Conservation (phyloP, 2,888 invertebrate genomes). For the Brachylomia viminalis region DNA sequence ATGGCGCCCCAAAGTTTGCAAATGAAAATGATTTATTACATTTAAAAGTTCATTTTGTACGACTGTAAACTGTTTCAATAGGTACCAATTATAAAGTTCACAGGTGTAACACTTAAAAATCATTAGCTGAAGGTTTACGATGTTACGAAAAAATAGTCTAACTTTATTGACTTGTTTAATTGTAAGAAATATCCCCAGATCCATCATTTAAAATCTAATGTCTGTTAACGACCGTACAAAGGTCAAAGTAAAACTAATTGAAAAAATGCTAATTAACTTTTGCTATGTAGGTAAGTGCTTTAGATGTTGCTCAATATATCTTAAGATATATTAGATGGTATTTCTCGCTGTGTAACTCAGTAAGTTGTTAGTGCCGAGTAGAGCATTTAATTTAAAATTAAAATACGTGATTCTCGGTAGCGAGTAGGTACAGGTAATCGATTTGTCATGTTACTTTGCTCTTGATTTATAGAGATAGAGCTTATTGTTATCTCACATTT, state of each 20-base stretch:
- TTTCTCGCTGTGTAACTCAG: slow-evolving; percentile 41
- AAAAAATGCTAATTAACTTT: slow-evolving; percentile 52
- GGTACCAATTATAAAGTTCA: slow-evolving; percentile 65
- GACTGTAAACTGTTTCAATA: slow-evolving; percentile 39
- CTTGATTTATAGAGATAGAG: slow-evolving; percentile 38
- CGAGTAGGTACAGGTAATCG: slow-evolving; percentile 51
- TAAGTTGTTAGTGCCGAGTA: slow-evolving; percentile 38
- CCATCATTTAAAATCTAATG: slow-evolving; percentile 54
- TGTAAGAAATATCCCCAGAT: slow-evolving; percentile 62
- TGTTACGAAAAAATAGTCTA: slow-evolving; percentile 55
- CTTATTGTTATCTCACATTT: slow-evolving; percentile 21
- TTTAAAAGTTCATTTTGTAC: slow-evolving; percentile 27
- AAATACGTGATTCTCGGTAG: slow-evolving; percentile 58
- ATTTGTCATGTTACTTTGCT: slow-evolving; percentile 51
- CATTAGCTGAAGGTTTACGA: slow-evolving; percentile 68
- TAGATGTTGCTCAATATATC: slow-evolving; percentile 53
- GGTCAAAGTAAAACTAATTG: slow-evolving; percentile 61
- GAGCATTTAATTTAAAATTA: slow-evolving; percentile 61
- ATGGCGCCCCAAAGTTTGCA: slow-evolving; percentile 70
- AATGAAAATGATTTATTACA: slow-evolving; percentile 76
- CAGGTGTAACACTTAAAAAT: slow-evolving; percentile 58
- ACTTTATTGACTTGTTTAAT: slow-evolving; percentile 65
- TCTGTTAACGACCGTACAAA: slow-evolving; percentile 62
- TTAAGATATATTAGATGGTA: slow-evolving; percentile 50
- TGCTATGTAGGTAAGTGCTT: slow-evolving; percentile 38